Base-by-base conservation (phyloP, 2,888 invertebrate species). In the Ennomos erosarius region DNA sequence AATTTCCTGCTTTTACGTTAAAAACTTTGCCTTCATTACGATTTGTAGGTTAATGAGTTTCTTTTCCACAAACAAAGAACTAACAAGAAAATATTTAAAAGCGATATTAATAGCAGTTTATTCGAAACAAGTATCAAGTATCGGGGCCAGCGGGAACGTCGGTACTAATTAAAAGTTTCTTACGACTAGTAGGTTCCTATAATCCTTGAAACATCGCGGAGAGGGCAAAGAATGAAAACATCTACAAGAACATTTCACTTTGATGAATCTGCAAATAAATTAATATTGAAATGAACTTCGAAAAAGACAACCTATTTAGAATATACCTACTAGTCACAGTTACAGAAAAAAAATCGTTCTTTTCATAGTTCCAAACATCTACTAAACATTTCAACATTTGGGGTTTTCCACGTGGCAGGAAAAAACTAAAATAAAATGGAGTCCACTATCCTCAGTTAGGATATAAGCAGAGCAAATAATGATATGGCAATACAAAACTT, bases 91-190 rank as follows among this genome's bases (percentile, higher is more conserved):
- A 34, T 49, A 43, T 40, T 47, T 55, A 16, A 47, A 43, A 55
- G 48, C 48, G 43, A 49, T 38, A 38, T 55, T 44, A 55, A 49
- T 43, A 49, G 38, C 44, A 34, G 33, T 49, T 43, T 37, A 55
- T 55, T 55, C 43, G 5, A 55, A 55, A 55, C 46, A 34, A 55
- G 42, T 51, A 58, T 48, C 52, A 47, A 53, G 58, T 52, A 48
- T 52, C 57, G 47, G 37, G 39, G 43, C 47, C 46, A 33, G n/a
- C 8, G 44, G 38, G 10, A 35, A 16, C n/a, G 35, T 12, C 45
- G 13, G 40, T 33, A 47, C 43, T 48, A 58, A 58, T 58, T 52
- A 48, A 58, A 58, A 58, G 44, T 58, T 57, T 52, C n/a, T 42
- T 40, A n/a, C 13, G 37, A 33, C 10, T 47, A 57, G 46, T 47